Evolutionary conservation across 2,888 invertebrate species (phyloP), one percentile per base, ranked within the genome.

Genomic region (Rhamnusium bicolor): DNA sequence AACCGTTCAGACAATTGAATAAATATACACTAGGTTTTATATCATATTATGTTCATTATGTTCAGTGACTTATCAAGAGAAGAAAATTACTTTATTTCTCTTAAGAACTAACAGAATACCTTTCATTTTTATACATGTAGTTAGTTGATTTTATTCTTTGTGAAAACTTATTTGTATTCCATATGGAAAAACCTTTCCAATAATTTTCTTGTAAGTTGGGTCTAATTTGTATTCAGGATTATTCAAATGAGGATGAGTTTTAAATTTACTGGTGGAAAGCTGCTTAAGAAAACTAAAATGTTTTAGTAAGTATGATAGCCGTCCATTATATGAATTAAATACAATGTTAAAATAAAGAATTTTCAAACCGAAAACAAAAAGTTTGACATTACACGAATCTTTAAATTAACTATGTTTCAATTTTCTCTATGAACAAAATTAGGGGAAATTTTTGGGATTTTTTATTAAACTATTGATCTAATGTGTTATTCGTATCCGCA

Each of bases 211-310:
- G 53, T 12, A 6, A 53, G 24, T 21, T n/a, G 1, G 6, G 53
- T 24, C 21, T 53, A 21, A 21, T 53, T 53, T 53, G n/a, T 53
- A 53, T 53, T 53, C 53, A 53, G 24, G 21, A 6, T 53, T 21
- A 21, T 53, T 21, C 53, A 24, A 53, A 12, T 24, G 21, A 24
- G 21, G 53, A 24, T 8, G 12, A 21, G 12, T 24, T 53, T 21
- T 5, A n/a, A 4, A 12, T 40, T 40, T 40, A n/a, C 40, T 12
- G n/a, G 12, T 40, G 3, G 40, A 40, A n/a, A 4, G 4, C n/a
- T 12, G 40, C 2, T 40, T 40, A 40, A 40, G n/a, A 12, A 14
- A 14, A 12, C 40, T 32, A 5, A 32, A 32, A 32, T 8, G 32
- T 32, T 32, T 32, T 32, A 32, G 32, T 32, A 32, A 1, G 5